Conservation (phyloP, 1,140 invertebrate genomes). For the Drosophila aff. region DNA sequence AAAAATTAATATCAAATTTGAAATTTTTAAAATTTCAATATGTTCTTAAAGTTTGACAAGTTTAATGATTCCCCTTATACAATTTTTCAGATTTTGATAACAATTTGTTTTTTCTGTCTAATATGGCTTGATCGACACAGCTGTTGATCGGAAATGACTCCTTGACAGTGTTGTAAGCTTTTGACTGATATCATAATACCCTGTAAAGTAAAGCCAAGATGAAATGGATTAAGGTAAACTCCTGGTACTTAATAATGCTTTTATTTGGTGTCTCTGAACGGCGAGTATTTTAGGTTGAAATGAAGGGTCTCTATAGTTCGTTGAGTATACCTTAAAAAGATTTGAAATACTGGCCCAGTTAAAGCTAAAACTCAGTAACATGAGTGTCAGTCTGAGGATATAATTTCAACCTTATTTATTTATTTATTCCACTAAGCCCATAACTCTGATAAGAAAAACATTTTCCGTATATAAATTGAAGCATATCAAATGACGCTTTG, state of each 20-base stretch:
- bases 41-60: too few relatives aligned
- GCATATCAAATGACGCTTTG: conserved; percentile 12
- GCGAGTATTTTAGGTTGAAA: background rate
- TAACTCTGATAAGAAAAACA: background rate
- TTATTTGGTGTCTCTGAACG: background rate
- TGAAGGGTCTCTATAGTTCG: background rate
- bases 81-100: too few relatives aligned
- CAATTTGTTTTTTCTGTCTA: too few relatives aligned
- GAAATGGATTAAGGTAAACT: background rate
- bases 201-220: too few relatives aligned
- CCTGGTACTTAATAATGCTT: background rate
- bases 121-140: too few relatives aligned
- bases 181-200: too few relatives aligned
- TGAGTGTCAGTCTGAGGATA: background rate
- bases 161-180: too few relatives aligned
- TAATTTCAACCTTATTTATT: background rate
- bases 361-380: background rate
- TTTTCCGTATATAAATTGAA: conserved; percentile 15
- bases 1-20: too few relatives aligned
- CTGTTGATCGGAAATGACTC: too few relatives aligned
- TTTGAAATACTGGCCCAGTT: too few relatives aligned
- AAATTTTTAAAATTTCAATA: too few relatives aligned
- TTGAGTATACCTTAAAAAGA: background rate
- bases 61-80: too few relatives aligned
- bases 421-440: background rate